Evolutionary conservation across 2,888 invertebrate genomes (phyloP), one percentile per base, ranked within the genome.

Genomic region (Stramonita haemastoma): DNA sequence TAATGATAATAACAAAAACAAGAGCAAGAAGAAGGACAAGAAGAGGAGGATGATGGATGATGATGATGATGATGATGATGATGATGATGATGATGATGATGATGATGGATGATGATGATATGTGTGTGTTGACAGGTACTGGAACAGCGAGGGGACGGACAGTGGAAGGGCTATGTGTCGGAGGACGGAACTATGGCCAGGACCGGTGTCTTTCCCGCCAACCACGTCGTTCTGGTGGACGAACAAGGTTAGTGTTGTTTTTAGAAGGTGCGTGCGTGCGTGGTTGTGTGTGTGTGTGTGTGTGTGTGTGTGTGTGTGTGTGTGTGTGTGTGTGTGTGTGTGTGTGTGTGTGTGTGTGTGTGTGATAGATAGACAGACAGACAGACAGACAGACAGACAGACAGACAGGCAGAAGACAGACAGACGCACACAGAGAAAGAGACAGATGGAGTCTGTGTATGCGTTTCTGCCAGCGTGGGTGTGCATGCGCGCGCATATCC

Each of bases 151-250:
- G 93, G 95, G 66, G 94, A 95, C 93, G 96, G 95, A 6, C 92
- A 94, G 89, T 96, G 96, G 96, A 95, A 95, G 90, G 96, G 96
- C 32, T 93, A 92, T 90, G 94, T 96, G 73, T 94, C 95, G 90
- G 95, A 95, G 85, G 95, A 95, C 79, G 95, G 95, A 60, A 94
- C 95, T 87, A 95, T 95, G 92, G 95, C 96, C 19, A 94, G 95
- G 90, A 94, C 95, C 70, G 96, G 96, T 84, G 95, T 94, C 93
- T 96, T 96, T 92, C 96, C 96, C 13, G 93, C 96, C 46, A 94
- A 94, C 84, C 92, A 94, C 91, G 95, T 95, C 22, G 95, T 95
- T 56, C 93, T 95, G 11, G 93, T 95, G 29, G 95, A 95, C 91
- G 93, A 93, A 70, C 92, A 93, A 91, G 93, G 95, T 95, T 90